Conservation (phyloP, 2,888 invertebrate genomes). For the Noctua fimbriata region DNA sequence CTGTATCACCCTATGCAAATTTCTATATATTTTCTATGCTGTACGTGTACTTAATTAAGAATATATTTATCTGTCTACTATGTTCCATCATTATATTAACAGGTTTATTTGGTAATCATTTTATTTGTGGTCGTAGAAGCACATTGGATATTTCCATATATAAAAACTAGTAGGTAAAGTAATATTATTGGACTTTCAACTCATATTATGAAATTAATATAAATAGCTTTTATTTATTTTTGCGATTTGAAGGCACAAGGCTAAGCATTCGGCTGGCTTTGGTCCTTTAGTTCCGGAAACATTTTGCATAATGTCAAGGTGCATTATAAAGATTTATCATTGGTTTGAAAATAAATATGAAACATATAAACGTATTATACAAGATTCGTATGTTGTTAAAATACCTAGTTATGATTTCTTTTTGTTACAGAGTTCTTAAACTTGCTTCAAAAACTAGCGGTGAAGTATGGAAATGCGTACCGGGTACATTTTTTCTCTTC, state of each 20-base stretch:
- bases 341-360: not conserved
- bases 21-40: not conserved
- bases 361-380: not conserved
- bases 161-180: not conserved
- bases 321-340: not conserved
- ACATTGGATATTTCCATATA: not conserved
- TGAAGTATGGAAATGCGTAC: constrained; percentile 81
- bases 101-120: not conserved
- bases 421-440: constrained; percentile 79
- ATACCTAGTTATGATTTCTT: not conserved
- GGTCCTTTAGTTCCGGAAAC: not conserved
- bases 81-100: not conserved
- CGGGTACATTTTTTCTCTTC: constrained; percentile 84
- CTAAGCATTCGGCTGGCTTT: not conserved
- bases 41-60: not conserved
- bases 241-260: not conserved
- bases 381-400: not conserved
- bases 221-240: not conserved
- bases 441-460: constrained; percentile 66
- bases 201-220: not conserved
- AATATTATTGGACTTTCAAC: not conserved
- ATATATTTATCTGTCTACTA: not conserved
- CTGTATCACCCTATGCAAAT: not conserved
- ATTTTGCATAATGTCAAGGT: constrained; percentile 11
- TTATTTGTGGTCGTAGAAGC: not conserved